phyloP scores from a whole-genome alignment of 2,113 vertebrate species.

The Melospiza georgiana region DNA sequence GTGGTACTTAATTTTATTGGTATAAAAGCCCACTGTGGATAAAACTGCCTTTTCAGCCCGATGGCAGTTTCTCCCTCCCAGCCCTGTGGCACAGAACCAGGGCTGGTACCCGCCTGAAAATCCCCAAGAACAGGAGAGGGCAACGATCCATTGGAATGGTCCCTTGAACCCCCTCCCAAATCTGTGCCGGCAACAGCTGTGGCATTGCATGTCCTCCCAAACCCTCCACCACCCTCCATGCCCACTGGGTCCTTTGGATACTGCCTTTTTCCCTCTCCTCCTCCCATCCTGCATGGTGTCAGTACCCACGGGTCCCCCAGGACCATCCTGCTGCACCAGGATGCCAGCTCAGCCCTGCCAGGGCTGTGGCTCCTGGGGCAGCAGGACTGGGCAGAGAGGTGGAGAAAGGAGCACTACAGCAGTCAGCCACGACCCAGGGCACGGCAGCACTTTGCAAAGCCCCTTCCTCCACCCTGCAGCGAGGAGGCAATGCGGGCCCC shows the following conservation, averaged over 20 bases:
- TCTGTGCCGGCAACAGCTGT: background rate
- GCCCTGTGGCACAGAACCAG: background rate
- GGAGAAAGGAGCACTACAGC: background rate
- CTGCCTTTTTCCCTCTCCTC: background rate
- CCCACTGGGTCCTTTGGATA: background rate
- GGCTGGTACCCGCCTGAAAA: slow-evolving; percentile 16
- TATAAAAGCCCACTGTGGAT: slow-evolving; percentile 58
- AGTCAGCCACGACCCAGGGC: background rate
- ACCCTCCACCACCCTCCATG: background rate
- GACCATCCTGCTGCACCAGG: background rate
- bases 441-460: background rate
- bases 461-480: background rate
- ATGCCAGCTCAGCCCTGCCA: rapidly evolving
- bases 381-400: background rate
- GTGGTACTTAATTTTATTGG: slow-evolving; percentile 46
- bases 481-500: background rate
- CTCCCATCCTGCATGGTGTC: background rate
- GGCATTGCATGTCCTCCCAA: background rate
- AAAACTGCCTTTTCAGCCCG: slow-evolving; percentile 3
- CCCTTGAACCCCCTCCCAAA: background rate
- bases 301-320: background rate
- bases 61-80: background rate
- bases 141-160: background rate
- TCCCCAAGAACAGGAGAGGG: background rate
- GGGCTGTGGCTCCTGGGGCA: background rate